phyloP scores from a whole-genome alignment of 1,140 invertebrate genomes.

The Lutraria rhynchaena region DNA sequence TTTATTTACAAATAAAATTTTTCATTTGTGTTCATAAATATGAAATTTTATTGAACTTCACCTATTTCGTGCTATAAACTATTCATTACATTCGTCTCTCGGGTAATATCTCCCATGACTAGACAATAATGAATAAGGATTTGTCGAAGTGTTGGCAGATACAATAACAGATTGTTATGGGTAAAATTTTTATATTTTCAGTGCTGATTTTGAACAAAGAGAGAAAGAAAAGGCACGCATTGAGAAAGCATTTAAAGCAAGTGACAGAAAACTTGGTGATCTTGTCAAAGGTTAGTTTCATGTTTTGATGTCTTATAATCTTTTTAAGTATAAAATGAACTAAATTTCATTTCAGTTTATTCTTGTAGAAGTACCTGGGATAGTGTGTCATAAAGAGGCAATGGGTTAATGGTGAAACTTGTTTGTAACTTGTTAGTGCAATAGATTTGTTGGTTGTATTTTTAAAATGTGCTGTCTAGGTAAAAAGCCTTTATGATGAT shows the following conservation, averaged over 20 bases:
- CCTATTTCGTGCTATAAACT: background rate
- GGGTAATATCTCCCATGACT: background rate
- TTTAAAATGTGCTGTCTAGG: background rate
- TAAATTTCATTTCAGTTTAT: too few species aligned
- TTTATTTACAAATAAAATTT: too few species aligned
- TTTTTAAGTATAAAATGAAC: too few species aligned
- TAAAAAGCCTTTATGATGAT: background rate
- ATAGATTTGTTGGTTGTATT: too few species aligned
- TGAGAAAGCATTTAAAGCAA: slow-evolving; percentile 95
- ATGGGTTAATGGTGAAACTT: too few species aligned
- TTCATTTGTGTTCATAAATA: too few species aligned
- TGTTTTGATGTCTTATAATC: too few species aligned
- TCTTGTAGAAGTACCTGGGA: too few species aligned
- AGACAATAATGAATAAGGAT: background rate
- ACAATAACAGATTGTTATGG: background rate
- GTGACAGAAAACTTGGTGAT: slow-evolving; percentile 93
- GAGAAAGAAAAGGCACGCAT: slow-evolving; percentile 96
- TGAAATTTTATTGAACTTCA: slow-evolving; percentile 20
- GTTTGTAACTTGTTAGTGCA: too few species aligned
- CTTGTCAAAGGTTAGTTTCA: slow-evolving; percentile 90
- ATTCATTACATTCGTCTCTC: background rate
- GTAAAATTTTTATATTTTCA: slow-evolving; percentile 79
- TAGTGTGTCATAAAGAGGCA: too few species aligned
- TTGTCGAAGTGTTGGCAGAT: background rate
- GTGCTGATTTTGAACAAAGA: slow-evolving; percentile 96